phyloP scores from a whole-genome alignment of 2,888 invertebrate species.

The Autographa gamma region DNA sequence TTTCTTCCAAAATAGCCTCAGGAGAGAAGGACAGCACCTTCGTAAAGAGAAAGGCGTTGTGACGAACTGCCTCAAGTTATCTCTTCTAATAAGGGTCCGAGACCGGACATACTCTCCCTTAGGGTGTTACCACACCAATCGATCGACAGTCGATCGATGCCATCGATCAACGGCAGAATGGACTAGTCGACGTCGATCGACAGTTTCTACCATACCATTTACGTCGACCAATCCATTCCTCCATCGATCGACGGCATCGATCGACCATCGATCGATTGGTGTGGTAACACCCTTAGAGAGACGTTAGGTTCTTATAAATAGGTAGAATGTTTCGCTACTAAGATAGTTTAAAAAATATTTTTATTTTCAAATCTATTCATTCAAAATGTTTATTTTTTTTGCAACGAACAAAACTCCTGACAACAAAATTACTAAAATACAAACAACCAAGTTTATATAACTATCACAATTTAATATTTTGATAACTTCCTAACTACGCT shows the following conservation, averaged over 20 bases:
- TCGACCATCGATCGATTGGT: too few species aligned
- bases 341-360: too few species aligned
- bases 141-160: too few species aligned
- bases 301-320: too few species aligned
- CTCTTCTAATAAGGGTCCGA: background rate
- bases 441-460: constrained; percentile 10
- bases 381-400: too few species aligned
- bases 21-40: background rate
- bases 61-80: background rate
- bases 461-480: constrained; percentile 36
- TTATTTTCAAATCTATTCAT: too few species aligned
- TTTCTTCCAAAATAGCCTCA: background rate
- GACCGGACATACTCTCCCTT: background rate
- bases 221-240: too few species aligned
- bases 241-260: too few species aligned
- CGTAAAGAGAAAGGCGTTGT: background rate
- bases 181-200: too few species aligned
- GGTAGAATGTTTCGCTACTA: too few species aligned
- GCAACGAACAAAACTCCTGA: background rate
- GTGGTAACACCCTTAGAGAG: background rate
- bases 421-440: constrained; percentile 9
- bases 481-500: constrained; percentile 27
- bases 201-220: too few species aligned
- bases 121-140: background rate
- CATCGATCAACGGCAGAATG: too few species aligned